Conservation (phyloP, 2,113 vertebrate species). For the Leucoraja erinaceus region DNA sequence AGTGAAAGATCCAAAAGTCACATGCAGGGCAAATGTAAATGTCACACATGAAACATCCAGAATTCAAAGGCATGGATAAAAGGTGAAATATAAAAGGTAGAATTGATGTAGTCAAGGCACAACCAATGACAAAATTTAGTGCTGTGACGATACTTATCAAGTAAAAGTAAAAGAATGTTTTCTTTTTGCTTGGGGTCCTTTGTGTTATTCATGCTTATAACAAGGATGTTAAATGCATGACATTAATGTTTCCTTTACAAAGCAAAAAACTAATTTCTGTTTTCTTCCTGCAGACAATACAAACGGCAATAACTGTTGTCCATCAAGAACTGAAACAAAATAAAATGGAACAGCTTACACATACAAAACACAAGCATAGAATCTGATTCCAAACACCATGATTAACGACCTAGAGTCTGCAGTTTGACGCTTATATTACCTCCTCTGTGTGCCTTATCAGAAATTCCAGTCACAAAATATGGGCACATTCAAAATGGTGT, state of each 20-base stretch:
- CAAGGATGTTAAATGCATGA: not conserved
- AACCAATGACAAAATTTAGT: not conserved
- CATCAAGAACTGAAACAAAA: slow-evolving; percentile 40
- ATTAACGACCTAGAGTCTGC: slow-evolving; percentile 36
- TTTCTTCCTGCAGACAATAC: not conserved
- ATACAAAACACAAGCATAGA: slow-evolving; percentile 28
- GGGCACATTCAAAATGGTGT: not conserved
- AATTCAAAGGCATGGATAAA: not conserved
- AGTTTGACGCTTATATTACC: slow-evolving; percentile 29
- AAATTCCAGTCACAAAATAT: slow-evolving; percentile 38
- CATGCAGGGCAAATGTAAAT: not conserved
- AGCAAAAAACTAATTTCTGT: slow-evolving; percentile 20
- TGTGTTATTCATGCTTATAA: not conserved
- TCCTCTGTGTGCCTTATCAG: slow-evolving; percentile 38
- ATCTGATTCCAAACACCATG: slow-evolving; percentile 27
- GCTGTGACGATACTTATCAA: not conserved
- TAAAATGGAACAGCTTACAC: slow-evolving; percentile 37
- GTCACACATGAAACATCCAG: not conserved
- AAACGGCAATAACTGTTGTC: slow-evolving; percentile 21
- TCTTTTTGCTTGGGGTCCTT: not conserved
- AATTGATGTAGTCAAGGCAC: not conserved
- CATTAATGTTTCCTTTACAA: not conserved
- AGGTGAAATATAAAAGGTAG: not conserved
- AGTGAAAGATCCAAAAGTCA: not conserved
- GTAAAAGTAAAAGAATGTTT: not conserved